phyloP scores from a whole-genome alignment of 2,113 vertebrate species.

The Neogobius melanostomus region DNA sequence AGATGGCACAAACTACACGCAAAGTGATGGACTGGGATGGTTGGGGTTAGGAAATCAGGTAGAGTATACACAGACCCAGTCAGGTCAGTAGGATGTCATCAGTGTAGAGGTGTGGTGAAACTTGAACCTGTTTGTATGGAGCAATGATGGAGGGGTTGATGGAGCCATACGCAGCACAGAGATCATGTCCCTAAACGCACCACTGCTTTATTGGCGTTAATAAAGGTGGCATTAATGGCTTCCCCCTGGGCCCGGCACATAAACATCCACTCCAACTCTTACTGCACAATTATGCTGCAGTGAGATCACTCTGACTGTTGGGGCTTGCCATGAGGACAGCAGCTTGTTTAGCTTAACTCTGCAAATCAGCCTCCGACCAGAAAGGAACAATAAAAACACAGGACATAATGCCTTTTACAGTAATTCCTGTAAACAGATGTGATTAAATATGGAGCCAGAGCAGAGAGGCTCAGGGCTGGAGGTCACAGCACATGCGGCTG shows the following conservation, averaged over 20 bases:
- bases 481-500: conserved; percentile 33
- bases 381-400: conserved; percentile 33
- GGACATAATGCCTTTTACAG: conserved; percentile 34
- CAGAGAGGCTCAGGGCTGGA: conserved; percentile 41
- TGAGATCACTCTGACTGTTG: conserved; percentile 67
- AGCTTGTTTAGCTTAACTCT: conserved; percentile 74
- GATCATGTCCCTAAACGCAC: conserved; percentile 63
- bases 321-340: conserved; percentile 64
- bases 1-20: neutral
- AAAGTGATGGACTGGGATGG: neutral
- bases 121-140: conserved; percentile 36
- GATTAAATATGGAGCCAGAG: conserved; percentile 41
- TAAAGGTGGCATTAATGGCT: conserved; percentile 77
- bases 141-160: conserved; percentile 47
- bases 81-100: neutral
- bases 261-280: conserved; percentile 74
- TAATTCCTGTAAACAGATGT: conserved; percentile 44
- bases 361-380: conserved; percentile 45
- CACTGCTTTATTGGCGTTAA: conserved; percentile 70
- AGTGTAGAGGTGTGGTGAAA: conserved; percentile 16
- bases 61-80: neutral
- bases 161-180: conserved; percentile 25
- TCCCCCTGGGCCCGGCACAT: conserved; percentile 68
- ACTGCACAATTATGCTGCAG: conserved; percentile 71
- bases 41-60: neutral